A percentile compares a stretch with the other conserved stretches of the same genome.
These are phyloP conservation scores for Aratinga solstitialis DNA, from an alignment of 2,797 vertebrate species.

Conservation along the genomic window DNA sequence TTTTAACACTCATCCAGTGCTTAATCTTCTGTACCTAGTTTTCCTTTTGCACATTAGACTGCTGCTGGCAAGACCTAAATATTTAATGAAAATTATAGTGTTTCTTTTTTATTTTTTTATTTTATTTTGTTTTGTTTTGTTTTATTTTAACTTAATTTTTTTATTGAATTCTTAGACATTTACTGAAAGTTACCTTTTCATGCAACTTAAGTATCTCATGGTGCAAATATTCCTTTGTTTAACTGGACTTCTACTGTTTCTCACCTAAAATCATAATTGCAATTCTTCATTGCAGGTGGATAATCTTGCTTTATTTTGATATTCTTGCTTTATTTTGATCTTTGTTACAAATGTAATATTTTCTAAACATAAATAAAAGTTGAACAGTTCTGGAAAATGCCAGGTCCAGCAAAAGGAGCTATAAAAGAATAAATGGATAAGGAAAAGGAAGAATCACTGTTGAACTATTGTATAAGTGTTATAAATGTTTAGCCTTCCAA, in stretches of 20 bases:
- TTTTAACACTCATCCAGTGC: background rate
- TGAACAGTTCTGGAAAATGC: background rate
- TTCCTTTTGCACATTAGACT: background rate
- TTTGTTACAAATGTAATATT: background rate
- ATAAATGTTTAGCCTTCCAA: background rate
- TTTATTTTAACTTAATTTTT: background rate
- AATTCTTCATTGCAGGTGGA: background rate
- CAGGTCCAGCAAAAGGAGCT: background rate
- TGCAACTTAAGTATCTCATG: background rate
- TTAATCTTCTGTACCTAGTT: background rate
- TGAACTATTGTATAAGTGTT: background rate
- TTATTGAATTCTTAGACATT: background rate
- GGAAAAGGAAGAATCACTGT: background rate
- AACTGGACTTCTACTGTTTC: background rate
- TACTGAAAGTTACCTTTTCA: background rate
- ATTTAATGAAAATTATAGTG: background rate
- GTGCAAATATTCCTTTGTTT: background rate
- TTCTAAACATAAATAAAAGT: background rate
- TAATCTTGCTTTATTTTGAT: background rate
- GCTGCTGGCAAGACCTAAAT: background rate
- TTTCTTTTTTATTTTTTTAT: background rate
- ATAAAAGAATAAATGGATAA: background rate
- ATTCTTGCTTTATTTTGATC: background rate
- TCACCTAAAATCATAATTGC: background rate
- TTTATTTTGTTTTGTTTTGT: background rate